These are phyloP conservation scores for Halcyon malimbica DNA, from an alignment of 2,113 vertebrate species.

Conservation along the genomic window DNA sequence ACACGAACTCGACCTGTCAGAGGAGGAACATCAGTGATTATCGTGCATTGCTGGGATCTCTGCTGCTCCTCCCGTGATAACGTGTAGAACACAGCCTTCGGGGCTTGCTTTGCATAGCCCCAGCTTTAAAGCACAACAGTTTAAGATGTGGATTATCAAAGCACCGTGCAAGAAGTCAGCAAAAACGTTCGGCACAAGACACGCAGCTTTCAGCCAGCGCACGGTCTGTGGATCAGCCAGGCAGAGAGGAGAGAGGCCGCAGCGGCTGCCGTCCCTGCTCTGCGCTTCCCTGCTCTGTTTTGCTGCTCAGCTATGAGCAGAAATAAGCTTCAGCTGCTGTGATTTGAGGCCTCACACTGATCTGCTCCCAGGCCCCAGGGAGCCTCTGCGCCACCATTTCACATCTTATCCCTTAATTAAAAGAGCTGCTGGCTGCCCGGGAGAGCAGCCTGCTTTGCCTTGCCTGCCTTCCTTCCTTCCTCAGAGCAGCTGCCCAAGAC, in stretches of 20 bases:
- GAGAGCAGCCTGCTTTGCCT: background rate
- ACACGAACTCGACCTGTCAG: background rate
- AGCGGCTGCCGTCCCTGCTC: background rate
- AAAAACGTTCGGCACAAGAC: background rate
- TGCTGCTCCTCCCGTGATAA: background rate
- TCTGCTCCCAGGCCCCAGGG: background rate
- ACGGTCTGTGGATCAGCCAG: background rate
- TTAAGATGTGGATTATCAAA: background rate
- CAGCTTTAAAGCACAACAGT: background rate
- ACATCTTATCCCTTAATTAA: background rate
- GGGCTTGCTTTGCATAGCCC: background rate
- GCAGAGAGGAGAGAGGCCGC: background rate
- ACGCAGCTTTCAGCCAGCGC: background rate
- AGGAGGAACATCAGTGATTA: background rate
- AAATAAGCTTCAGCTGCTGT: background rate
- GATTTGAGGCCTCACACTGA: background rate
- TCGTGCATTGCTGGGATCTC: background rate
- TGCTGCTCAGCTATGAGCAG: background rate
- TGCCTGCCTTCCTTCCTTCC: background rate
- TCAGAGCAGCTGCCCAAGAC: fast-evolving
- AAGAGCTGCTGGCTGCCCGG: background rate
- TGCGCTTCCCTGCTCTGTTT: background rate
- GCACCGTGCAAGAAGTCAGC: background rate
- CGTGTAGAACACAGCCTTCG: background rate
- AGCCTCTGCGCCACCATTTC: background rate